Percentiles rank a stretch among this genome's conserved stretches.
phyloP scores from a whole-genome alignment of 1,140 invertebrate species.

The Mya arenaria region DNA sequence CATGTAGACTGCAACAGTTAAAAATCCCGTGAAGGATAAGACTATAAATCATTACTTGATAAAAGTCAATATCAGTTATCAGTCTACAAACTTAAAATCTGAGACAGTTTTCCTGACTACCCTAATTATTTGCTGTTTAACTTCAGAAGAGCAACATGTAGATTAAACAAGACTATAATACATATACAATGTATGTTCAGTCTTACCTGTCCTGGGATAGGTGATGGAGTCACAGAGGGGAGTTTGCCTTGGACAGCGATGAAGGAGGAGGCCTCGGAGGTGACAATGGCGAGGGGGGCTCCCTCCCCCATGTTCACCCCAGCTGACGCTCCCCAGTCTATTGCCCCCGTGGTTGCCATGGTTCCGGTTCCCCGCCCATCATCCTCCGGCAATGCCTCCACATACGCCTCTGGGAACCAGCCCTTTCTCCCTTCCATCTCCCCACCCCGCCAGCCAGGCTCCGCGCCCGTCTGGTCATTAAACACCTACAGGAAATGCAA shows the following conservation, averaged over 20 bases:
- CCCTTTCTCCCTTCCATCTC: slow-evolving; percentile 91
- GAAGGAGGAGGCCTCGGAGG: slow-evolving; percentile 57
- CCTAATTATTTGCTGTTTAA: too few relatives aligned
- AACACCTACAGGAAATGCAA: slow-evolving; percentile 85
- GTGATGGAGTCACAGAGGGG: slow-evolving; percentile 58
- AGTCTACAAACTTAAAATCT: too few relatives aligned
- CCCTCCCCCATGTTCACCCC: not conserved
- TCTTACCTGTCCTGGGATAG: slow-evolving; percentile 69
- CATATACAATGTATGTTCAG: too few relatives aligned
- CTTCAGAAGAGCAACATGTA: too few relatives aligned
- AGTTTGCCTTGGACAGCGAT: slow-evolving; percentile 47
- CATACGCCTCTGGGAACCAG: slow-evolving; percentile 99
- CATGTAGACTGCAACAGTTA: too few relatives aligned
- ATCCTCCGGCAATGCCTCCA: slow-evolving; percentile 80
- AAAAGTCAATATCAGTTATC: too few relatives aligned
- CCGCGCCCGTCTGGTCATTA: slow-evolving; percentile 89
- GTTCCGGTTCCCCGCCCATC: too few relatives aligned
- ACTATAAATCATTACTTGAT: too few relatives aligned
- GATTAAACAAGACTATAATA: too few relatives aligned
- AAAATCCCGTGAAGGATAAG: too few relatives aligned
- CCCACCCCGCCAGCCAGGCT: slow-evolving; percentile 98
- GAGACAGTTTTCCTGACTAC: too few relatives aligned
- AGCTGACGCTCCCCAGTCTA: not conserved
- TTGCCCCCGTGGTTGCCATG: not conserved
- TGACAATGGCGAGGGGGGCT: slow-evolving; percentile 2